Evolutionary conservation across 1,140 invertebrate genomes (phyloP).

Genomic region (Brachionus paranguensis): DNA sequence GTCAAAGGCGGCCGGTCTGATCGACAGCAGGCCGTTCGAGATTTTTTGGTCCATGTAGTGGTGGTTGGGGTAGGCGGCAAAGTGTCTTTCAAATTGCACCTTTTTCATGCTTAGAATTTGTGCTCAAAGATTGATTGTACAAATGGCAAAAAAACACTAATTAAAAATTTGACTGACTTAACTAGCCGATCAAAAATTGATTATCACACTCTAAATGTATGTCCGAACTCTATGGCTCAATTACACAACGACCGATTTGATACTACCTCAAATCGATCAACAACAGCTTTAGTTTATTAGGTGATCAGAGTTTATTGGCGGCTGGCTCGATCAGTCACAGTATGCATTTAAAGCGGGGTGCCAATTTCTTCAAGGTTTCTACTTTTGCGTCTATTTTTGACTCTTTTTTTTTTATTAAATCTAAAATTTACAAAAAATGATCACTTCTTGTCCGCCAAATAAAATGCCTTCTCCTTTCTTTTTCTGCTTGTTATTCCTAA

Average conservation of each 20-base stretch:
- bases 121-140: background rate
- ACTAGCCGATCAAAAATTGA: background rate
- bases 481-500: background rate
- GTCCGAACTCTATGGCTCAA: background rate
- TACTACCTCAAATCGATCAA: conserved; percentile 28
- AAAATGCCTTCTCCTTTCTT: too few relatives aligned
- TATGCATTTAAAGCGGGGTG: too few relatives aligned
- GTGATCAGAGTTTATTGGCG: too few relatives aligned
- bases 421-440: too few relatives aligned
- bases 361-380: too few relatives aligned
- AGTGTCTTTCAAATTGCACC: background rate
- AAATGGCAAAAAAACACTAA: too few relatives aligned
- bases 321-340: too few relatives aligned
- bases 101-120: background rate
- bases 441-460: too few relatives aligned
- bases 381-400: too few relatives aligned
- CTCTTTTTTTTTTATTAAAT: too few relatives aligned
- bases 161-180: background rate
- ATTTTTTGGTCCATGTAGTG: background rate
- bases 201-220: background rate
- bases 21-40: background rate
- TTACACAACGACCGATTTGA: conserved; percentile 22
- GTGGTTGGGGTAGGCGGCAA: background rate
- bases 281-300: background rate
- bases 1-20: background rate